Evolutionary conservation across 2,797 vertebrate species (phyloP), one percentile per base, ranked within the genome.

Genomic region (Clarias fuscus): DNA sequence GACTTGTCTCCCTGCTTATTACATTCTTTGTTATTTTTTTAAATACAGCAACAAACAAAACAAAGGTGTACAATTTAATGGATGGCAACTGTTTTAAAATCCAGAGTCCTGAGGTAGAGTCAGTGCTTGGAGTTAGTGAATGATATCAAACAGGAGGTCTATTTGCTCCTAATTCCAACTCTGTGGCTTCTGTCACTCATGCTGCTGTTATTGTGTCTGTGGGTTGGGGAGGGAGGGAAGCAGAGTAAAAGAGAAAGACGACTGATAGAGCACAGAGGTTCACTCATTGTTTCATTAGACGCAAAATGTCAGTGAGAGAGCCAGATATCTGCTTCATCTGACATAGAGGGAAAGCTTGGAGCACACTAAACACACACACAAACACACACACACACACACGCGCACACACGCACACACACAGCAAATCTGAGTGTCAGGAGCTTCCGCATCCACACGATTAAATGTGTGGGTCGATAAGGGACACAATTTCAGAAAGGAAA

Each of bases 321-420:
- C 88, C 86, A 93, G 92, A 92, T 89, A 92, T 93, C 90, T 90
- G 88, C 89, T 92, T 85, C 75, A 91, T 91, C 90, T 90, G 91
- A 93, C 91, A 92, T 86, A 17, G 33, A 58, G 71, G 84, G 86
- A 83, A 84, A 71, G 70, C 77, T 71, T 70, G 76, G 59, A 58
- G 37, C 88, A 84, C 86, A 90, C 73, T 27, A 79, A 71, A 65
- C 5, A 61, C 73, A 83, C 82, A 79, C 67, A 43, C 72, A 71
- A 62, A 62, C 30, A 82, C 58, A 82, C 59, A 87, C 61, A 58
- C 27, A 83, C 67, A 37, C 13, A 84, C 65, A 80, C 53, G 11
- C 64, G 53, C 59, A 20, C 65, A n/a, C 56, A n/a, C n/a, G n/a
- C 37, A 37, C 37, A 37, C 37, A 37, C 37, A 37, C 56, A 24